phyloP scores from a whole-genome alignment of 2,113 vertebrate genomes.

The Solea senegalensis region DNA sequence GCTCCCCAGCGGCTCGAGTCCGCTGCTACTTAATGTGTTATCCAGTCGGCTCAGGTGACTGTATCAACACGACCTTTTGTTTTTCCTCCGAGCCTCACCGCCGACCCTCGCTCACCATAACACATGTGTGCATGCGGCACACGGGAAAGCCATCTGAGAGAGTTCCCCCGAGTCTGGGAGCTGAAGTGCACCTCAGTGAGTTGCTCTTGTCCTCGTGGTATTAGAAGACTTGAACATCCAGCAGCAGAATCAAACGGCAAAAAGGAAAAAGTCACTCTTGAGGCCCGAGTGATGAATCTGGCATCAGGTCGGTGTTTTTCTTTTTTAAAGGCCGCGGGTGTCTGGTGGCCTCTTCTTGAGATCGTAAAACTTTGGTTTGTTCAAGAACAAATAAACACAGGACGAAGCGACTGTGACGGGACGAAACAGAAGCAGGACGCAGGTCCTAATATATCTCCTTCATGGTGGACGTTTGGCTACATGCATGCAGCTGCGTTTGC shows the following conservation, averaged over 20 bases:
- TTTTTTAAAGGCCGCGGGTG: slow-evolving; percentile 22
- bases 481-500: background rate
- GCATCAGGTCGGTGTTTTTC: slow-evolving; percentile 47
- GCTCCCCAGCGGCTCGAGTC: slow-evolving; percentile 36
- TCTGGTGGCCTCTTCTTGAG: slow-evolving; percentile 30
- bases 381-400: slow-evolving; percentile 25
- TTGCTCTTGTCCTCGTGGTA: slow-evolving; percentile 2
- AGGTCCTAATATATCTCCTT: slow-evolving; percentile 17
- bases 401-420: background rate
- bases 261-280: slow-evolving; percentile 25
- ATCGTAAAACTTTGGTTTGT: background rate
- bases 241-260: slow-evolving; percentile 6
- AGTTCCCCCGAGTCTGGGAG: background rate
- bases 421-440: slow-evolving; percentile 16
- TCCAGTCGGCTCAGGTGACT: slow-evolving; percentile 74
- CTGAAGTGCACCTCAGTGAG: slow-evolving; percentile 14
- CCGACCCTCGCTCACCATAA: slow-evolving; percentile 5
- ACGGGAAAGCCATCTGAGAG: slow-evolving; percentile 43
- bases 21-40: slow-evolving; percentile 66
- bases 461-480: background rate
- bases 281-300: slow-evolving; percentile 32
- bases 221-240: slow-evolving; percentile 32
- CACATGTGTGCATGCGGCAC: slow-evolving; percentile 24
- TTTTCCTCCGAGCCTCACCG: slow-evolving; percentile 43
- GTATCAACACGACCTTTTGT: slow-evolving; percentile 67